Conservation (phyloP, 2,888 invertebrate genomes). For the Yponomeuta malinellus region DNA sequence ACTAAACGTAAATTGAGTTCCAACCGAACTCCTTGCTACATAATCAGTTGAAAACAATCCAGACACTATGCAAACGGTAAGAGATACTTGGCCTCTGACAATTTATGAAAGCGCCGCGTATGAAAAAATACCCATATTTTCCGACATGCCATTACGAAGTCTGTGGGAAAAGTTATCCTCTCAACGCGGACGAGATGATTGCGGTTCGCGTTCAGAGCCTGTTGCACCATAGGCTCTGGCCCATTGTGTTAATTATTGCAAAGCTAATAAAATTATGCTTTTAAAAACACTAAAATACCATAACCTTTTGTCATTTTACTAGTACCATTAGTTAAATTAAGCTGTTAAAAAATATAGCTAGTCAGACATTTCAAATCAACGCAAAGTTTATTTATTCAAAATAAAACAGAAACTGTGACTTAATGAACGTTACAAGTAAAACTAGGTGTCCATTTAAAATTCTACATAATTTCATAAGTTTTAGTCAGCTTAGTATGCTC, state of each 20-base stretch:
- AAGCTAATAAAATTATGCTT: not conserved
- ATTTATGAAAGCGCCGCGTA: not conserved
- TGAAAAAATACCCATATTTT: conserved; percentile 6
- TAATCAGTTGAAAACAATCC: not conserved
- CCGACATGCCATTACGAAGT: conserved; percentile 5
- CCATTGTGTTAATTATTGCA: not conserved
- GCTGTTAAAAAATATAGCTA: no score
- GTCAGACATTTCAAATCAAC: no score
- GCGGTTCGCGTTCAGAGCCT: not conserved
- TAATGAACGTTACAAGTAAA: no score
- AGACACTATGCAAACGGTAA: not conserved
- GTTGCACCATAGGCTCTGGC: not conserved
- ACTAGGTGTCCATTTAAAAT: no score
- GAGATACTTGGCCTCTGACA: not conserved
- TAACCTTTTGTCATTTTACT: no score
- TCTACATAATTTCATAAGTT: no score
- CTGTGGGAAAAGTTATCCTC: conserved; percentile 3
- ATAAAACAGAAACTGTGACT: no score
- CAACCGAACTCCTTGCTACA: not conserved
- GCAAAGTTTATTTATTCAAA: no score
- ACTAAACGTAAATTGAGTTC: not conserved
- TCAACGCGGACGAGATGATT: not conserved
- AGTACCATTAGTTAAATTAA: no score
- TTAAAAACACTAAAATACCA: no score
- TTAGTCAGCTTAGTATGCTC: no score